Percentiles rank a stretch among this genome's conserved stretches.
Conservation (phyloP, 2,113 vertebrate genomes). For the Dromas ardeola region DNA sequence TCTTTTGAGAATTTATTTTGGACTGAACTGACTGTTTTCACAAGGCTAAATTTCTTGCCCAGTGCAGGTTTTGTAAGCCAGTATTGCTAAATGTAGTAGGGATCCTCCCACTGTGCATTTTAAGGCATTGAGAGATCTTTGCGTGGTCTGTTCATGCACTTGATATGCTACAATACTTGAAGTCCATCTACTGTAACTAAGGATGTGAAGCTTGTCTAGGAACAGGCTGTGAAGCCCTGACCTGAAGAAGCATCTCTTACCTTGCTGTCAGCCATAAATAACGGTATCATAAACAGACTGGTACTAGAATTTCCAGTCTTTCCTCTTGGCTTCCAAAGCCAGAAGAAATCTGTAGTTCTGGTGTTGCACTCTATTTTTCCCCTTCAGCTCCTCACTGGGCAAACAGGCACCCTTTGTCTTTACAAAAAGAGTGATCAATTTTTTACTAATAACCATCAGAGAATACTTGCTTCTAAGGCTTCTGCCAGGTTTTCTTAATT, state of each 20-base stretch:
- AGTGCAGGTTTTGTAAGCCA: not conserved
- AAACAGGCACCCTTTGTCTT: not conserved
- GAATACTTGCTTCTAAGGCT: not conserved
- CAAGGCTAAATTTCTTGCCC: not conserved
- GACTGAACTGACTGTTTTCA: not conserved
- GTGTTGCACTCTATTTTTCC: not conserved
- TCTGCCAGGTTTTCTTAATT: conserved; percentile 4
- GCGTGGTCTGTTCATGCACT: not conserved
- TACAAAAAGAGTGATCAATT: not conserved
- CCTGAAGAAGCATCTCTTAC: not conserved
- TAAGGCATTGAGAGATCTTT: not conserved
- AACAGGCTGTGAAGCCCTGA: not conserved
- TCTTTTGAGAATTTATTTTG: not conserved
- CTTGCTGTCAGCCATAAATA: not conserved
- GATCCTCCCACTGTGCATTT: not conserved
- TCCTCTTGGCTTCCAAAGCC: not conserved
- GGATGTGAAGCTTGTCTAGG: not conserved
- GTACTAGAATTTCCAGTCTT: not conserved
- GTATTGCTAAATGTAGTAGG: not conserved
- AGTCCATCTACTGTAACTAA: not conserved
- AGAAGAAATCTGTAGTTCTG: not conserved
- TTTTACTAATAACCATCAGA: not conserved
- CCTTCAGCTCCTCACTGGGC: not conserved
- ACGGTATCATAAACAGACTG: not conserved
- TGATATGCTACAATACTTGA: not conserved